A percentile compares a stretch with the other conserved stretches of the same genome.
phyloP scores from a whole-genome alignment of 2,797 vertebrate species.

The Knipowitschia caucasica region DNA sequence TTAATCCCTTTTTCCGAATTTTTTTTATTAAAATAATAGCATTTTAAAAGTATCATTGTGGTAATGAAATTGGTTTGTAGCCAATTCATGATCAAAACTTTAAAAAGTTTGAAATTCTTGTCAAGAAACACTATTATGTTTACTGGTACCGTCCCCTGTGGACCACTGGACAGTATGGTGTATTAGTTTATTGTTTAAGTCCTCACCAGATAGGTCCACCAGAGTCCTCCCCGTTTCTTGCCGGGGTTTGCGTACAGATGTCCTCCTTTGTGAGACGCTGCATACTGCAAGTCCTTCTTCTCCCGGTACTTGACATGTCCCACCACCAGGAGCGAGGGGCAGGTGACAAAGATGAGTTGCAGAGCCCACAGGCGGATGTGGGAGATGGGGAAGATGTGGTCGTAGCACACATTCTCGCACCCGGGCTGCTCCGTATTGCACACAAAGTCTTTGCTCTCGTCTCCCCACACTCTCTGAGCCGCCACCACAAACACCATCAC shows the following conservation, averaged over 20 bases:
- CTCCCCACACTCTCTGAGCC: conserved; percentile 83
- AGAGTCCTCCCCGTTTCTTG: conserved; percentile 86
- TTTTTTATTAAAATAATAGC: too few species aligned
- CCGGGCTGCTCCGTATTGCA: conserved; percentile 91
- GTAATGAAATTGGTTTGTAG: too few species aligned
- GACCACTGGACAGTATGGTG: background rate
- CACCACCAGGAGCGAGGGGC: conserved; percentile 88
- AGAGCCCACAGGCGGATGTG: conserved; percentile 96
- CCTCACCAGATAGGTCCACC: conserved; percentile 89
- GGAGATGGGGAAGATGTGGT: conserved; percentile 90
- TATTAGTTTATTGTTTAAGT: background rate
- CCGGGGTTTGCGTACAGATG: conserved; percentile 75
- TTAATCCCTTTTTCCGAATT: too few species aligned
- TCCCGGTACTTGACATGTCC: conserved; percentile 88
- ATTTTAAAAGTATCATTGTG: too few species aligned
- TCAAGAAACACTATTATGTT: too few species aligned
- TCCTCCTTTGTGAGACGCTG: conserved; percentile 12
- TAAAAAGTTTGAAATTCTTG: too few species aligned
- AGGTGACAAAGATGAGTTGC: conserved; percentile 96
- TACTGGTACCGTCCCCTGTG: too few species aligned
- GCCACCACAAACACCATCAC: conserved; percentile 90
- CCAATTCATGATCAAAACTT: background rate
- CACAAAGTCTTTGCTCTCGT: conserved; percentile 86
- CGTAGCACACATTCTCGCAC: conserved; percentile 86
- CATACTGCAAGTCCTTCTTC: conserved; percentile 72